These are phyloP conservation scores for Tetramorium alpestre DNA, from an alignment of 1,140 invertebrate genomes.

Conservation along the genomic window DNA sequence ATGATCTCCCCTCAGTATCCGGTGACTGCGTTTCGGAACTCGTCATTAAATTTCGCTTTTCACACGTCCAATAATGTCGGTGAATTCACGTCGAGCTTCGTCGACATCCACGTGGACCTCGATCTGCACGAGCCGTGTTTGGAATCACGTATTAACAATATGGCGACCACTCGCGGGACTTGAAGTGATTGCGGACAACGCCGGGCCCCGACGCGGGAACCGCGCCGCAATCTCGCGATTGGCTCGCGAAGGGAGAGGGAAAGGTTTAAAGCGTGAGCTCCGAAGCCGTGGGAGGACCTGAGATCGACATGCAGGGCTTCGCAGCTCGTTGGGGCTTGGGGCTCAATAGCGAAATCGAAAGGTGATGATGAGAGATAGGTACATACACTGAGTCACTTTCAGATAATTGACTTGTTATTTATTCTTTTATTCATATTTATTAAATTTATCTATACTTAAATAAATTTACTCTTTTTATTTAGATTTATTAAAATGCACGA, in stretches of 20 bases:
- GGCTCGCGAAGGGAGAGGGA: slow-evolving; percentile 53
- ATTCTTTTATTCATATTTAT: no score
- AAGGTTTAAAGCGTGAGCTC: slow-evolving; percentile 40
- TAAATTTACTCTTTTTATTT: background rate
- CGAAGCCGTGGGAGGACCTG: slow-evolving; percentile 41
- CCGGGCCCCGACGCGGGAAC: slow-evolving; percentile 66
- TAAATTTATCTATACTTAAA: background rate
- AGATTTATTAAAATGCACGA: background rate
- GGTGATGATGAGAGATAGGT: background rate
- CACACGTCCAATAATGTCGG: slow-evolving; percentile 2
- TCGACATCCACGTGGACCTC: background rate
- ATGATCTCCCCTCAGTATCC: background rate
- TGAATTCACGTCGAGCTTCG: slow-evolving; percentile 5
- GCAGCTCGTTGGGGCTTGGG: background rate
- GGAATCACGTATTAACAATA: slow-evolving; percentile 73
- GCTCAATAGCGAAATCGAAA: background rate
- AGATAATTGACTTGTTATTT: no score
- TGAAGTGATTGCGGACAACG: slow-evolving; percentile 63
- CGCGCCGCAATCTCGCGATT: slow-evolving; percentile 54
- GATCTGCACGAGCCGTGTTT: background rate
- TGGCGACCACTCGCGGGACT: slow-evolving; percentile 63
- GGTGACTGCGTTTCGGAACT: background rate
- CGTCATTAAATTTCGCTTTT: background rate
- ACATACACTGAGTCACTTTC: no score
- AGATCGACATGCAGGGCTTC: background rate